Evolutionary conservation across 64 coral and sea anemone genomes (phyloP).

Genomic region (Actinia tenebrosa): DNA sequence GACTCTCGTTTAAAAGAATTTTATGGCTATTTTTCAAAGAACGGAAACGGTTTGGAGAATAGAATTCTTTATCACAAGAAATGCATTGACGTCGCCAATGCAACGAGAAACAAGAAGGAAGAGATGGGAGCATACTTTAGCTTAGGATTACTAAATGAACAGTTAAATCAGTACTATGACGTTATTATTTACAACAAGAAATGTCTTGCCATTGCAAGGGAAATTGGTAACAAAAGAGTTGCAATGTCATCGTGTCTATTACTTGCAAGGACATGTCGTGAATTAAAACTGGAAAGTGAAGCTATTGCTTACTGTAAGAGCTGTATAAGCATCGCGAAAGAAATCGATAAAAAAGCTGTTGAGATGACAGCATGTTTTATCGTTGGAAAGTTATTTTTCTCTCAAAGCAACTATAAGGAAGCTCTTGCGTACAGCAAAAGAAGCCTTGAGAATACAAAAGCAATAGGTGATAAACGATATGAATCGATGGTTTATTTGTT

Average conservation of each 20-base stretch:
- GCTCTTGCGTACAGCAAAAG: neutral
- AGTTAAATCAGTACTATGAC: neutral
- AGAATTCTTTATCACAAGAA: neutral
- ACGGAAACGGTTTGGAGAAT: neutral
- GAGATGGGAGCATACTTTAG: neutral
- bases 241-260: neutral
- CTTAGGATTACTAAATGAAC: neutral
- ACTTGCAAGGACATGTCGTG: neutral
- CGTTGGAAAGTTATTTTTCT: neutral
- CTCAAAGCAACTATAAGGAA: neutral
- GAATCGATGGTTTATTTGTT: neutral
- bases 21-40: neutral
- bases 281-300: neutral
- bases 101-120: neutral
- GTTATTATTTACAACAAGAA: constrained; percentile 1
- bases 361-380: neutral
- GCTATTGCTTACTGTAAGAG: neutral
- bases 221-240: neutral
- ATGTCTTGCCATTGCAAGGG: neutral
- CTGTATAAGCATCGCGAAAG: neutral
- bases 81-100: neutral
- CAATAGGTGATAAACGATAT: neutral
- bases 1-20: neutral
- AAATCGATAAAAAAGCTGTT: neutral
- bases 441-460: neutral